Evolutionary conservation across 2,113 vertebrate genomes (phyloP).

Genomic region (Turnix velox): DNA sequence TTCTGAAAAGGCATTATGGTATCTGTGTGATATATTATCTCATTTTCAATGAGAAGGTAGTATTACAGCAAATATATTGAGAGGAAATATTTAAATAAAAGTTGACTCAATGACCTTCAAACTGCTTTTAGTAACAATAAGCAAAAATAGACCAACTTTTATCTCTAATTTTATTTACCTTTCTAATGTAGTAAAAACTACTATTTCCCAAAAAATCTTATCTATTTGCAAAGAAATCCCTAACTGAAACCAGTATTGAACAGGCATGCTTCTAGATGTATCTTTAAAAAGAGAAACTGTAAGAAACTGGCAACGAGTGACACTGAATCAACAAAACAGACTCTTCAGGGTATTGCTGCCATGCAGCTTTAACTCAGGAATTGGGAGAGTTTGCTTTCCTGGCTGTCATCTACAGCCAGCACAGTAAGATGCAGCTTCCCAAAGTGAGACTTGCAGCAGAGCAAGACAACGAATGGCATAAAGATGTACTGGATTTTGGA

Average conservation of each 20-base stretch:
- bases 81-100: neutral
- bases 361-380: neutral
- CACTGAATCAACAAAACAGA: neutral
- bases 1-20: neutral
- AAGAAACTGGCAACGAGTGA: neutral
- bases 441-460: fast-evolving
- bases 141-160: neutral
- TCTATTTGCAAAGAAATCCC: neutral
- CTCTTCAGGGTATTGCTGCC: neutral
- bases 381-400: neutral
- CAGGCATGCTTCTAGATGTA: neutral
- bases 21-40: neutral
- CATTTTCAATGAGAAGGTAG: neutral
- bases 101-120: neutral
- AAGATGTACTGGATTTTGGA: neutral
- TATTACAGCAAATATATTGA: neutral
- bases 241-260: neutral
- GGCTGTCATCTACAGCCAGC: neutral
- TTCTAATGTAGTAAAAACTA: neutral
- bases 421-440: neutral
- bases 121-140: neutral
- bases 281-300: neutral
- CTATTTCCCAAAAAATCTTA: neutral
- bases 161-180: neutral
- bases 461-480: neutral